Evolutionary conservation across 2,888 invertebrate genomes (phyloP).

Genomic region (Drosophila vallismaia): DNA sequence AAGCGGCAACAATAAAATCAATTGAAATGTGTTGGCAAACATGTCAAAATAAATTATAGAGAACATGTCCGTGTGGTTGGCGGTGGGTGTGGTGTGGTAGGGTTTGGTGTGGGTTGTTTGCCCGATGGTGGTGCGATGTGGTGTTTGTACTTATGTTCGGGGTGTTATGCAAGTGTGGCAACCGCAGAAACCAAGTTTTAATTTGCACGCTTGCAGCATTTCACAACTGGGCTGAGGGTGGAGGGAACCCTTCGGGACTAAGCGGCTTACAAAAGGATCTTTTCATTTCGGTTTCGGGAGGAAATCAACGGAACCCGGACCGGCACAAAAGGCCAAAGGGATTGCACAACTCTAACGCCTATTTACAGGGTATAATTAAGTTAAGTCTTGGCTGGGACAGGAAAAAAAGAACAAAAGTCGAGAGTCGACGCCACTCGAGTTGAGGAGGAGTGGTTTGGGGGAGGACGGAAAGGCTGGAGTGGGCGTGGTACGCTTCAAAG

Average conservation of each 20-base stretch:
- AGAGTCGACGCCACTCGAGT: conserved; percentile 55
- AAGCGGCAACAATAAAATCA: conserved; percentile 80
- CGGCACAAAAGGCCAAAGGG: conserved; percentile 44
- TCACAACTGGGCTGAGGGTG: conserved; percentile 57
- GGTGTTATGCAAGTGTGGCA: conserved; percentile 74
- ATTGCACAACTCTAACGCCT: conserved; percentile 77
- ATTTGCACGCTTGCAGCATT: conserved; percentile 80
- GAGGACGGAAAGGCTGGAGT: not conserved
- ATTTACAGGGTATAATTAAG: conserved; percentile 76
- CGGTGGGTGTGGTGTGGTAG: conserved; percentile 36
- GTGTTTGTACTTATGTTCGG: conserved; percentile 16
- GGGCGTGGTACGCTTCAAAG: conserved; percentile 16
- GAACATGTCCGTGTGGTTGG: conserved; percentile 46
- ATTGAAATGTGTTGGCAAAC: conserved; percentile 84
- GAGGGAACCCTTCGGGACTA: conserved; percentile 52
- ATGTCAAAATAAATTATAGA: conserved; percentile 83
- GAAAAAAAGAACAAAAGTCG: conserved; percentile 64
- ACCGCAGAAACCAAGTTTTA: conserved; percentile 79
- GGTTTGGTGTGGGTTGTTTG: conserved; percentile 61
- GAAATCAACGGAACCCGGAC: conserved; percentile 48
- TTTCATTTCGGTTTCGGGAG: conserved; percentile 40
- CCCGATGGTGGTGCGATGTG: conserved; percentile 50
- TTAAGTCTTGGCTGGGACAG: conserved; percentile 64
- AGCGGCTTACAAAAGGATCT: conserved; percentile 77
- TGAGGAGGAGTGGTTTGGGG: not conserved